Conservation (phyloP, 2,113 vertebrate genomes). For the Microcebus murinus region DNA sequence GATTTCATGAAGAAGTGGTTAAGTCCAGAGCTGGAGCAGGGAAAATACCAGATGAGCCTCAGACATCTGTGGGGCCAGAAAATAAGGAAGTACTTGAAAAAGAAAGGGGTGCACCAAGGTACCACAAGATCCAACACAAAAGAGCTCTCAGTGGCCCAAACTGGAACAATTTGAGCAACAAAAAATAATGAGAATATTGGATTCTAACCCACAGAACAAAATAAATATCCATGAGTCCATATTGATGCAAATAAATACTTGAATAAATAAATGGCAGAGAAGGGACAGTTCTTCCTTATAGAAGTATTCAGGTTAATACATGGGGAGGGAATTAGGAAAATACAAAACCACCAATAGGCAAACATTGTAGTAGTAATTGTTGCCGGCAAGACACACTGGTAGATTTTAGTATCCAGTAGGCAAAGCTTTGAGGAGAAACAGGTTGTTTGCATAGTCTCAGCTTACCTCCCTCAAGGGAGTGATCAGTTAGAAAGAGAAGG, state of each 20-base stretch:
- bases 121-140: background rate
- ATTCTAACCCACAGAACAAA: background rate
- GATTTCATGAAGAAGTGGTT: background rate
- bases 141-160: background rate
- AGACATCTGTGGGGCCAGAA: background rate
- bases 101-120: background rate
- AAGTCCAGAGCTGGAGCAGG: background rate
- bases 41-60: background rate
- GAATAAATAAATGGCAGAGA: background rate
- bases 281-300: background rate
- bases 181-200: background rate
- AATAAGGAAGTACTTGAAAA: background rate
- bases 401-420: background rate
- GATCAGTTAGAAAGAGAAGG: background rate
- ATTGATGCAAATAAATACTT: background rate
- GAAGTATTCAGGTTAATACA: background rate
- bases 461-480: background rate
- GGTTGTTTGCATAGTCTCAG: background rate
- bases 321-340: background rate
- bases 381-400: background rate
- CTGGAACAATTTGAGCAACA: background rate
- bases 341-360: background rate
- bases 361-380: background rate
- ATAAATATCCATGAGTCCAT: background rate
- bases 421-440: background rate